Conservation (phyloP, 2,113 vertebrate species). For the Tyto alba region DNA sequence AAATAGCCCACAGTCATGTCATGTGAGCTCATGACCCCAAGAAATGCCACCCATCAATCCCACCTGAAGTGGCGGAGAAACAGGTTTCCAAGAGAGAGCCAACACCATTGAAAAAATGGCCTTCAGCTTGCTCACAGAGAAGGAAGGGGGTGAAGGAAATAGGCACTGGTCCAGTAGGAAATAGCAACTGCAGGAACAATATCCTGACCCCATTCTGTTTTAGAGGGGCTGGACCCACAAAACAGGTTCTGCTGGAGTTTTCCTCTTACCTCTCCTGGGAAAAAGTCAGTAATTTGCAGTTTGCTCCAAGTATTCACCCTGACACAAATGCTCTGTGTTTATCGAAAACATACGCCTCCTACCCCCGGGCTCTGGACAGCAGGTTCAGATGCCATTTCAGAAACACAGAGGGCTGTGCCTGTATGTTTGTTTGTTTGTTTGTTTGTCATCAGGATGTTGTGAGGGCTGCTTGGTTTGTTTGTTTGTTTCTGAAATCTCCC, state of each 20-base stretch:
- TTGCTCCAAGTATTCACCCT: background rate
- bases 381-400: background rate
- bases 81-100: background rate
- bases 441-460: background rate
- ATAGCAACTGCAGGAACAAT: background rate
- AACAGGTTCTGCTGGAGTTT: background rate
- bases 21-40: background rate
- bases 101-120: background rate
- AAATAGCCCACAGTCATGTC: background rate
- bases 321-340: slow-evolving; percentile 5
- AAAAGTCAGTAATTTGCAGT: background rate
- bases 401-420: fast-evolving
- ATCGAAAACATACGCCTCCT: background rate
- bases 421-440: background rate
- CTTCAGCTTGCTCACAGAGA: background rate
- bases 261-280: background rate
- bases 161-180: background rate
- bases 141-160: background rate
- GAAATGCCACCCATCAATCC: background rate
- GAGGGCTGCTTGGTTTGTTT: slow-evolving; percentile 39
- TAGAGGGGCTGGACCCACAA: background rate
- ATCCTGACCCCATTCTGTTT: background rate
- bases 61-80: background rate
- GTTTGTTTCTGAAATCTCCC: slow-evolving; percentile 53
- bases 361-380: background rate